Evolutionary conservation across 2,113 vertebrate species (phyloP).

Genomic region (Syngnathus scovelli): DNA sequence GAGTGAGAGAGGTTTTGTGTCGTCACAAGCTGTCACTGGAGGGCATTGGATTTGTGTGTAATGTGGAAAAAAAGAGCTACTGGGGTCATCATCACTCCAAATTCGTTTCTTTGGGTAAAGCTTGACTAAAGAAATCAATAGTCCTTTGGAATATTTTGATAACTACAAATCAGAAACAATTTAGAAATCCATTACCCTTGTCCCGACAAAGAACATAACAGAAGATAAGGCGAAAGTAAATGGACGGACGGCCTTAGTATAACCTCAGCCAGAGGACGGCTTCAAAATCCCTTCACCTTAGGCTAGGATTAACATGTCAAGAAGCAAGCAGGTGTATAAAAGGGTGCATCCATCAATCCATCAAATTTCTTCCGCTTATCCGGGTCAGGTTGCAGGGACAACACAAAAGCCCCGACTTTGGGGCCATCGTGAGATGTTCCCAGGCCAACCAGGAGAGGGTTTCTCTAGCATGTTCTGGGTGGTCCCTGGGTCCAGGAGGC

Average conservation of each 20-base stretch:
- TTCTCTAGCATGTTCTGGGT: background rate
- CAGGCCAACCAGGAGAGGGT: background rate
- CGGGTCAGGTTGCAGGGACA: background rate
- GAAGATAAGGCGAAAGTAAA: slow-evolving; percentile 20
- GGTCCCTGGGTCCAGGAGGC: background rate
- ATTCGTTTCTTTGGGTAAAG: background rate
- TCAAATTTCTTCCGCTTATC: background rate
- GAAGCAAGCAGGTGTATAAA: slow-evolving; percentile 19
- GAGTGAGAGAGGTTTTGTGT: background rate
- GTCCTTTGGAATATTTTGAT: background rate
- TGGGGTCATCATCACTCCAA: background rate
- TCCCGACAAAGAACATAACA: background rate
- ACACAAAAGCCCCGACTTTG: background rate
- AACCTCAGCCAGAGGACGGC: slow-evolving; percentile 34
- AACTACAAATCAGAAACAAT: background rate
- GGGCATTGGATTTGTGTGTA: background rate
- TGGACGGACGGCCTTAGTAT: slow-evolving; percentile 26
- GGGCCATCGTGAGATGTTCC: background rate
- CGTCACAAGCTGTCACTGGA: background rate
- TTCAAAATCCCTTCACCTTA: slow-evolving; percentile 25
- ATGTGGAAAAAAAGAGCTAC: background rate
- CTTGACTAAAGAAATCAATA: background rate
- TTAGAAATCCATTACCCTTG: background rate
- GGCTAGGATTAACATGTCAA: slow-evolving; percentile 52
- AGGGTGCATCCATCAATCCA: slow-evolving; percentile 1